Evolutionary conservation across 2,888 invertebrate species (phyloP), one percentile per base, ranked within the genome.

Genomic region (Arctia plantaginis): DNA sequence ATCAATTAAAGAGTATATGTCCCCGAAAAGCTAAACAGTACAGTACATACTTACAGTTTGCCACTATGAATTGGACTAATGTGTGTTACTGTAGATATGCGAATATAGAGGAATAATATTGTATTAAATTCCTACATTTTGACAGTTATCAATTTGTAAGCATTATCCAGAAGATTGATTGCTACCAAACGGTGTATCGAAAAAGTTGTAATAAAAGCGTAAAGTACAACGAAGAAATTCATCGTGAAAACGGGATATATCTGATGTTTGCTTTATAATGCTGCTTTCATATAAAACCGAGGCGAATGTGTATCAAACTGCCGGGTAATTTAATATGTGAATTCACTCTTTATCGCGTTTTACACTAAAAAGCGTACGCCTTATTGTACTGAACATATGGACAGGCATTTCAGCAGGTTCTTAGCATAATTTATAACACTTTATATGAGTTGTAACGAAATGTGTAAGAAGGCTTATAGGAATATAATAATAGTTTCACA

Each of bases 291-390:
- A 72, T 39, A 55, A 64, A 62, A 51, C 15, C 15, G 15, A 59
- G 62, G 66, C 33, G 8, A 67, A 66, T 70, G 72, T 73, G 41
- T 55, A 30, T 73, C 64, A 69, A 78, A 74, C 73, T 41, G 66
- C 70, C 77, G 59, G 18, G 82, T 78, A 81, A 85, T 84, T 79
- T 82, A 82, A 85, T 82, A 82, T 78, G 74, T 73, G 71, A 76
- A 82, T 82, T 77, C 75, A 64, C 70, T 75, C 68, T 75, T 79
- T 80, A 82, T 85, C 81, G 82, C 79, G 80, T 85, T 84, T 85
- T 84, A 79, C 84, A 79, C 82, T 82, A 77, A 81, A 65, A 51
- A 71, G 68, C 69, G 70, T 78, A 78, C 73, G 69, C 74, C 69
- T 71, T 35, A 23, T 35, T 55, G 30, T 10, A 0, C 13, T 20